A percentile compares a stretch with the other conserved stretches of the same genome.
phyloP scores from a whole-genome alignment of 2,888 invertebrate genomes.

The Nebria salina region DNA sequence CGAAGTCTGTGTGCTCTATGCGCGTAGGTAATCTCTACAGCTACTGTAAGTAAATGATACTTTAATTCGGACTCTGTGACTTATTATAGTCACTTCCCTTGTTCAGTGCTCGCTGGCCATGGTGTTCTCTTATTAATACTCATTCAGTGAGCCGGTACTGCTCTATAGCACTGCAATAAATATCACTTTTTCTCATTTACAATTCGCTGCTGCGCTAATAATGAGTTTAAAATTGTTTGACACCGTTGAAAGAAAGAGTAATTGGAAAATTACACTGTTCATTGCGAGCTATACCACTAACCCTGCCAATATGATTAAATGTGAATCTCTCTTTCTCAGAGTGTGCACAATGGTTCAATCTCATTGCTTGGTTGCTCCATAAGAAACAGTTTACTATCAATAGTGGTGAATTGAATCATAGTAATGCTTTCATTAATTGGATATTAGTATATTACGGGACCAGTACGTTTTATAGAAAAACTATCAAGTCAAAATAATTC shows the following conservation, averaged over 20 bases:
- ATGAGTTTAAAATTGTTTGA: not conserved
- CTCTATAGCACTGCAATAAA: not conserved
- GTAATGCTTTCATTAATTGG: too few species aligned
- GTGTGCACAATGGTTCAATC: not conserved
- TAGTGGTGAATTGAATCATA: too few species aligned
- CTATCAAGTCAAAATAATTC: too few species aligned
- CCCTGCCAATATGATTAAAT: not conserved
- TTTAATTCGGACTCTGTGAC: slow-evolving; percentile 15
- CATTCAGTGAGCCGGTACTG: slow-evolving; percentile 5
- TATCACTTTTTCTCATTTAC: slow-evolving; percentile 4
- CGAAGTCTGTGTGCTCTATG: slow-evolving; percentile 9
- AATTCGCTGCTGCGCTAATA: not conserved
- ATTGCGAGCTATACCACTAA: not conserved
- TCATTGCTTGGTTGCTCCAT: not conserved
- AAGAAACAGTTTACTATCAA: not conserved
- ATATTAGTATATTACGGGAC: too few species aligned
- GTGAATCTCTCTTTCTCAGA: not conserved
- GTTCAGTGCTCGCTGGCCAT: not conserved
- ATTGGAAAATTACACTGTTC: not conserved
- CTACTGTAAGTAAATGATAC: slow-evolving; percentile 20
- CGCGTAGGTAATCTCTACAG: slow-evolving; percentile 18
- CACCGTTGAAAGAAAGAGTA: not conserved
- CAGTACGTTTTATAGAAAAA: too few species aligned
- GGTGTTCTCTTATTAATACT: slow-evolving; percentile 9
- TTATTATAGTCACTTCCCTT: not conserved